A percentile compares a stretch with the other conserved stretches of the same genome.
Evolutionary conservation across 2,888 invertebrate genomes (phyloP).

Genomic region (Ferrisia virgata): DNA sequence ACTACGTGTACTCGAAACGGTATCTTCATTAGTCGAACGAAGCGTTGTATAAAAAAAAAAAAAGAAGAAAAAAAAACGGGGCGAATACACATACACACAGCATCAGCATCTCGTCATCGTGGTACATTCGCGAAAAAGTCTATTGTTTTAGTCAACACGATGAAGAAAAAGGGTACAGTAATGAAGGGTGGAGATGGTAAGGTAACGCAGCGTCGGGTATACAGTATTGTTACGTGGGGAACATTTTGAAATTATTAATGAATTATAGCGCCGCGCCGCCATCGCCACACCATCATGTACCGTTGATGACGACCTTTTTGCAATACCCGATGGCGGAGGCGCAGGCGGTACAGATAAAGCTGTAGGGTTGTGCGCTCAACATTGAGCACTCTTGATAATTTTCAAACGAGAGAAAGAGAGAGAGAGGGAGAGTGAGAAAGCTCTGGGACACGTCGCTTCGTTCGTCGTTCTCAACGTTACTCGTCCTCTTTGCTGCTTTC

Average conservation of each 20-base stretch:
- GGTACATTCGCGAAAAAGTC: neutral
- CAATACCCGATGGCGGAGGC: no score
- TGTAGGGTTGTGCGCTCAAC: neutral
- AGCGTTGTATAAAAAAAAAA: neutral
- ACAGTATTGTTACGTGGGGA: neutral
- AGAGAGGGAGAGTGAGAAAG: neutral
- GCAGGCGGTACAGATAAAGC: neutral
- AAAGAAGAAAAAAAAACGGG: neutral
- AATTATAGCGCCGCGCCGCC: neutral
- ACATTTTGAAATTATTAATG: neutral
- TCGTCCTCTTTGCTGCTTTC: no score
- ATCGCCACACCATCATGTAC: no score
- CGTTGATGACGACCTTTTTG: neutral
- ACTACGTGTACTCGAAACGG: neutral
- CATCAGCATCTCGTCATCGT: neutral
- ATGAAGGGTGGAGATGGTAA: no score
- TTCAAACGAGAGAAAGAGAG: neutral
- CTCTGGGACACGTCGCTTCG: neutral
- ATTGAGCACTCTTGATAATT: neutral
- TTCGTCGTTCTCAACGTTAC: neutral
- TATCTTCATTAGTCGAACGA: neutral
- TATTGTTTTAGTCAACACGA: neutral
- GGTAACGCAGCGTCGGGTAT: no score
- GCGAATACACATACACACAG: neutral
- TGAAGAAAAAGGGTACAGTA: no score